A percentile compares a stretch with the other conserved stretches of the same genome.
Conservation (phyloP, 2,888 invertebrate genomes). For the Trichogramma dendrolimi region DNA sequence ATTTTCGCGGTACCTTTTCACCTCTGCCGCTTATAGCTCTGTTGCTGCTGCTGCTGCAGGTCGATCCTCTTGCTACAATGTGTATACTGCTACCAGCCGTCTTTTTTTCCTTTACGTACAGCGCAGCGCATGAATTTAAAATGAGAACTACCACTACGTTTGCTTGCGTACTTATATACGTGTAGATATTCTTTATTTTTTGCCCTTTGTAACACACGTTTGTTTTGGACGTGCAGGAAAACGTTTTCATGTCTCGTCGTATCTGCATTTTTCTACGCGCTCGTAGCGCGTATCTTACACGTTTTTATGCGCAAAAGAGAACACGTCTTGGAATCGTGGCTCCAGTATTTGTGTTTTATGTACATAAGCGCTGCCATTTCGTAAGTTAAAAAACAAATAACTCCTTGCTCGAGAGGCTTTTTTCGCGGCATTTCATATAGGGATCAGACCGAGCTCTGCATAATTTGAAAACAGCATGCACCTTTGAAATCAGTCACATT, state of each 20-base stretch:
- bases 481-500: no score
- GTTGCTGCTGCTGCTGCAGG: no score
- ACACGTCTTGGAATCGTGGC: no score
- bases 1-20: slow-evolving; percentile 29
- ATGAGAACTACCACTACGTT: slow-evolving; percentile 33
- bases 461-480: no score
- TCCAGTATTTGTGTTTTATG: no score
- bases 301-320: no score
- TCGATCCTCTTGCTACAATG: slow-evolving; percentile 7
- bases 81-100: slow-evolving; percentile 9
- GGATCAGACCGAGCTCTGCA: no score
- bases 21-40: slow-evolving; percentile 11
- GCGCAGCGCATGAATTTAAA: slow-evolving; percentile 41
- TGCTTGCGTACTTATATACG: no score
- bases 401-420: no score
- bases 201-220: slow-evolving; percentile 24
- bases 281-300: not conserved
- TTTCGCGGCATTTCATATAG: no score
- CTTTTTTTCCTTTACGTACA: slow-evolving; percentile 18
- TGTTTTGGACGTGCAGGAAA: slow-evolving; percentile 19
- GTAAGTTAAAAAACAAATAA: no score
- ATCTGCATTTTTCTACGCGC: slow-evolving; percentile 27
- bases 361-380: no score
- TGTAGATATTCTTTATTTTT: not conserved
- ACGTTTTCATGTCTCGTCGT: slow-evolving; percentile 29